Percentiles rank a stretch among this genome's conserved stretches.
Conservation (phyloP, 2,797 vertebrate species). For the Pygocentrus nattereri region DNA sequence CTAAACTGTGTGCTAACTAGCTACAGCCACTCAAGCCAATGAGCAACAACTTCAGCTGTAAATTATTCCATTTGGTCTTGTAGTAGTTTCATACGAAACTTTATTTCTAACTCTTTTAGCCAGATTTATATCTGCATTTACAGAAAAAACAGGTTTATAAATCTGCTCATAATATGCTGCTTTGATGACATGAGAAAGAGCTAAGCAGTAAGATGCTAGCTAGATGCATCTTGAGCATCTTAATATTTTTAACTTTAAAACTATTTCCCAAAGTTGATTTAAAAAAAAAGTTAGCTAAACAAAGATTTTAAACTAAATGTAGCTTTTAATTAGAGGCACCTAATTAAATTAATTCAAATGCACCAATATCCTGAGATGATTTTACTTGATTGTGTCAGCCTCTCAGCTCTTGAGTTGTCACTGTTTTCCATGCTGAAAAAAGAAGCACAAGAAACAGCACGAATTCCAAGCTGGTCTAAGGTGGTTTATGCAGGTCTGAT, state of each 20-base stretch:
- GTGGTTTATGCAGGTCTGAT: too few relatives aligned
- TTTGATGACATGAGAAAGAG: too few relatives aligned
- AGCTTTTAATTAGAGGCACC: neutral
- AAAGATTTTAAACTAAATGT: neutral
- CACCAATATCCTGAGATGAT: too few relatives aligned
- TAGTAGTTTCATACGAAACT: neutral
- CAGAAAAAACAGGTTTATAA: neutral
- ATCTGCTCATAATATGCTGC: neutral
- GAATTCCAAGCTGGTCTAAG: too few relatives aligned
- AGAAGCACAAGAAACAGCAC: too few relatives aligned
- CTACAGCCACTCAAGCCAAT: conserved; percentile 2
- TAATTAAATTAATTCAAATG: too few relatives aligned
- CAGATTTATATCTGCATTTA: neutral
- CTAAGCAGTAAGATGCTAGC: too few relatives aligned
- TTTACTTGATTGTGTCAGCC: neutral
- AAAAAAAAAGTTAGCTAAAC: too few relatives aligned
- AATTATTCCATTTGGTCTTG: neutral
- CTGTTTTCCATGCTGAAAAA: too few relatives aligned
- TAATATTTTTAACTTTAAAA: too few relatives aligned
- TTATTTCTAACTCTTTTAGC: neutral
- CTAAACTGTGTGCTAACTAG: neutral
- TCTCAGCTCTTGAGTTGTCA: neutral
- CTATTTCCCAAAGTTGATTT: too few relatives aligned
- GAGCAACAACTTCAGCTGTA: neutral
- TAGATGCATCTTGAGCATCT: too few relatives aligned